Percentiles rank a stretch among this genome's conserved stretches.
These are phyloP conservation scores for Syrista parreyssii DNA, from an alignment of 2,888 invertebrate genomes.

Conservation along the genomic window DNA sequence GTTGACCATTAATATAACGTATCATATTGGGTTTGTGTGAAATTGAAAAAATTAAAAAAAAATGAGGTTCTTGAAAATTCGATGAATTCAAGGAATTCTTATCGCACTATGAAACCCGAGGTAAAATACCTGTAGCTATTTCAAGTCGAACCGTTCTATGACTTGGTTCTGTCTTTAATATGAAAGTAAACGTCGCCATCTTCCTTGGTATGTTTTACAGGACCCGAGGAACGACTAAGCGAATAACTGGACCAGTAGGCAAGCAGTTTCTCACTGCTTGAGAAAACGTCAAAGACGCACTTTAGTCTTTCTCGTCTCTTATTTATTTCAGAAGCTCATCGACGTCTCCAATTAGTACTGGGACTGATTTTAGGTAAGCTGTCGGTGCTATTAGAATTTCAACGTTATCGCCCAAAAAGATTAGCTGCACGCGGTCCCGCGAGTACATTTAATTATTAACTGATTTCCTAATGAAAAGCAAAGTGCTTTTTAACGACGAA, in stretches of 20 bases:
- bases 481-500: conserved; percentile 3
- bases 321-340: not conserved
- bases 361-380: not conserved
- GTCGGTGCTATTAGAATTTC: not conserved
- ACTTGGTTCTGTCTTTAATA: no score
- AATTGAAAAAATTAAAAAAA: not conserved
- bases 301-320: not conserved
- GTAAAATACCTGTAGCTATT: no score
- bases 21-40: not conserved
- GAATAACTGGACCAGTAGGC: not conserved
- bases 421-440: not conserved
- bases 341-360: not conserved
- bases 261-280: not conserved
- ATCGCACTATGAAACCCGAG: not conserved
- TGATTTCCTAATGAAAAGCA: conserved; percentile 8
- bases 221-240: not conserved
- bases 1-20: not conserved
- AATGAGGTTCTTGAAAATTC: not conserved
- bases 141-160: no score
- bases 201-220: not conserved
- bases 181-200: not conserved
- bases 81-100: not conserved
- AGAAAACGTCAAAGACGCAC: not conserved
- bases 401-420: not conserved
- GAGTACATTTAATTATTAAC: conserved; percentile 4